A percentile compares a stretch with the other conserved stretches of the same genome.
Conservation (phyloP, 2,888 invertebrate species). For the Chrysolina haemoptera region DNA sequence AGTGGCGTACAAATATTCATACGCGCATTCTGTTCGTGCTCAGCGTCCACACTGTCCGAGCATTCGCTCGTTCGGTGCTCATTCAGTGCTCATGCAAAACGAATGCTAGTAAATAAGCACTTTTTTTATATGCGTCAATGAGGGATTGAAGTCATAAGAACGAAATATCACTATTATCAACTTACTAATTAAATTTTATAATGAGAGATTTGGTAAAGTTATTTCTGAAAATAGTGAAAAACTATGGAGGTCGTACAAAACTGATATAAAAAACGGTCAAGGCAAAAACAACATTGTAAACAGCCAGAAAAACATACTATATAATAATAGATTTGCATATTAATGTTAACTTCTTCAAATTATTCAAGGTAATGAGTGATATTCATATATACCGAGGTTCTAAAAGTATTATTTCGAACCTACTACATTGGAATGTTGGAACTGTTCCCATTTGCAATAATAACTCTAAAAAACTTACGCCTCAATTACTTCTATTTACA, state of each 20-base stretch:
- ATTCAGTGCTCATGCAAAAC: too few species aligned
- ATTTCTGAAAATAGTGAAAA: background rate
- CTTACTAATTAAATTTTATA: background rate
- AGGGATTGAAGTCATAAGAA: too few species aligned
- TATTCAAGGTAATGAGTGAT: background rate
- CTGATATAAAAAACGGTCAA: conserved; percentile 14
- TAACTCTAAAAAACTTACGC: too few species aligned
- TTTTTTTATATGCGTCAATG: too few species aligned
- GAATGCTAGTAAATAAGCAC: too few species aligned
- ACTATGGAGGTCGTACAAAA: conserved; percentile 4
- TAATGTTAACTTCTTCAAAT: conserved; percentile 1
- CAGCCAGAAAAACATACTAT: background rate
- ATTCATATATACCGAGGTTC: background rate
- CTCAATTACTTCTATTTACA: too few species aligned
- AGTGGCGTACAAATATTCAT: too few species aligned
- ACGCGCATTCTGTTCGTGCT: too few species aligned
- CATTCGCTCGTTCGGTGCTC: too few species aligned
- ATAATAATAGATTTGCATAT: conserved; percentile 8
- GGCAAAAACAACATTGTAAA: conserved; percentile 7
- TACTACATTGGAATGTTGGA: background rate
- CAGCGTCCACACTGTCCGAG: too few species aligned
- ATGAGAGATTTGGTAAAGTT: background rate
- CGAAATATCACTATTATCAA: background rate
- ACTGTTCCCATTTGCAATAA: too few species aligned
- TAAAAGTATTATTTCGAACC: background rate